These are phyloP conservation scores for Petrocephalus schoutedeni DNA, from an alignment of 2,797 vertebrate genomes.

Conservation along the genomic window DNA sequence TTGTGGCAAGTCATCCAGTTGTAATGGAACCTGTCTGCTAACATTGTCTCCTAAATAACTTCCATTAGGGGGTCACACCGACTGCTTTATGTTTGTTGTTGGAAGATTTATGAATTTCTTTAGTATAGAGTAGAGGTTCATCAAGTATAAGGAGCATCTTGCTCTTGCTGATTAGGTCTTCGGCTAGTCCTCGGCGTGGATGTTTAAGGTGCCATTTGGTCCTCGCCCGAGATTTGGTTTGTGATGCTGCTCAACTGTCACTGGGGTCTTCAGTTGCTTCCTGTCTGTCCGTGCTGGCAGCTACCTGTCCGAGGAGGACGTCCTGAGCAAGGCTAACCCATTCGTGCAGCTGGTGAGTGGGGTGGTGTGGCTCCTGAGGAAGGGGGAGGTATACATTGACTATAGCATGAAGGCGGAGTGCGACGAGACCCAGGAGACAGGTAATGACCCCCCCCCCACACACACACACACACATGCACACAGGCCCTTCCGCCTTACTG, in stretches of 20 bases:
- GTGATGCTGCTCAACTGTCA: not conserved
- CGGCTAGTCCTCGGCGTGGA: not conserved
- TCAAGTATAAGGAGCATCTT: not conserved
- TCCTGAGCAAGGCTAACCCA: constrained; percentile 71
- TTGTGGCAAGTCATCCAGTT: not conserved
- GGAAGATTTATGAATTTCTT: not conserved
- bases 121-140: not conserved
- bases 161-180: not conserved
- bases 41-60: not conserved
- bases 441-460: constrained; percentile 45
- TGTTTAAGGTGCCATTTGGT: not conserved
- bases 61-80: not conserved
- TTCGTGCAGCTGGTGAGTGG: constrained; percentile 89
- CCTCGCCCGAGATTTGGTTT: not conserved
- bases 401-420: constrained; percentile 76
- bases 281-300: constrained; percentile 49
- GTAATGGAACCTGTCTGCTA: not conserved
- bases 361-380: constrained; percentile 85
- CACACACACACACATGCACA: not conserved
- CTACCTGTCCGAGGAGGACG: constrained; percentile 83
- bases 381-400: constrained; percentile 73
- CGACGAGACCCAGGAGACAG: constrained; percentile 71
- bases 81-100: not conserved
- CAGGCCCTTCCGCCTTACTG: not conserved
- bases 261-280: not conserved